Evolutionary conservation across 2,113 vertebrate species (phyloP), one percentile per base, ranked within the genome.

Genomic region (Micronycteris hirsuta): DNA sequence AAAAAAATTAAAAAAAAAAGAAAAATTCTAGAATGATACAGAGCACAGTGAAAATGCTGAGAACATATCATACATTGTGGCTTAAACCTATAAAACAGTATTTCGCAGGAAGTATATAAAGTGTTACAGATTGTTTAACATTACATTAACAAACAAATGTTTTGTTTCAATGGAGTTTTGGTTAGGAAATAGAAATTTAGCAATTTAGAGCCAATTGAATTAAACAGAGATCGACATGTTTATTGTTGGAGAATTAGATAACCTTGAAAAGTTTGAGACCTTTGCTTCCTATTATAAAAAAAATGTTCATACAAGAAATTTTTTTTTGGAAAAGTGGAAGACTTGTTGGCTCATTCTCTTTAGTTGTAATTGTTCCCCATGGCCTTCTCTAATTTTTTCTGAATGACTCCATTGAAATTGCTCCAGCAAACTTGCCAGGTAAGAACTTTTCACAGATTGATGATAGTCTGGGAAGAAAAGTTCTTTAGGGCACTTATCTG

Each of bases 321-420:
- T 96, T 90, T 90, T 96, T 88, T 88, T 80, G 77, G 12, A 80
- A 87, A 91, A 70, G 76, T 73, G 36, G 80, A 94, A 81, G 85
- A 45, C 47, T 90, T 52, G 67, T 94, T 91, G 84, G 41, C 70
- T 96, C 47, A 74, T 97, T 96, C 49, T 91, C 61, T 94, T 87
- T 93, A 93, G 15, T 47, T 90, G 52, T 96, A 70, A 56, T 93
- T 84, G 26, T 87, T 85, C 22, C 73, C 22, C 45, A 56, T 56
- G 73, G 82, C 77, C 56, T 89, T 68, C 88, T 78, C 38, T 96
- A 80, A 90, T 89, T 95, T 77, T 94, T 96, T 86, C 47, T 63
- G 89, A 96, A 80, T 41, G 52, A 96, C 82, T 96, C 28, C 33
- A 71, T 84, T 86, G n/a, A 92, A 96, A 92, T 87, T 96, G 47